A percentile compares a stretch with the other conserved stretches of the same genome.
phyloP scores from a whole-genome alignment of 1,140 invertebrate genomes.

The Harlomillsia oculata region DNA sequence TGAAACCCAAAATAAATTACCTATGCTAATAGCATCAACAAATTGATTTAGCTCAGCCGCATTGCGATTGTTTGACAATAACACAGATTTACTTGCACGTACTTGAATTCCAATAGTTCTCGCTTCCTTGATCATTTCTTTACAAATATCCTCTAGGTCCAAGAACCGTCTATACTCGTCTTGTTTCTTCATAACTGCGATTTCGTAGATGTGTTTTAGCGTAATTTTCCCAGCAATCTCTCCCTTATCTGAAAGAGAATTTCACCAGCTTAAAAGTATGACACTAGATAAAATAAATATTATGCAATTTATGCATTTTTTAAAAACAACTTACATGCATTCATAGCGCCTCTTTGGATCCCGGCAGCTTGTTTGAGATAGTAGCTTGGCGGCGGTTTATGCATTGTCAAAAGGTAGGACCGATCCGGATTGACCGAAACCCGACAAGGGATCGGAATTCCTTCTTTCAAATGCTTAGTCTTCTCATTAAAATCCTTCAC shows the following conservation, averaged over 20 bases:
- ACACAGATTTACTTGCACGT: conserved; percentile 10
- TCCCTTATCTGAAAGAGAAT: conserved; percentile 46
- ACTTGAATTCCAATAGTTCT: conserved; percentile 68
- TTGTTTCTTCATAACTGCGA: conserved; percentile 82
- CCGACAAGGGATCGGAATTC: conserved; percentile 75
- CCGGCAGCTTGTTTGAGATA: conserved; percentile 93
- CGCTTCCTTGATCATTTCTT: conserved; percentile 64
- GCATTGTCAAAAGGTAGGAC: conserved; percentile 69
- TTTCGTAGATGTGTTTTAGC: conserved; percentile 96
- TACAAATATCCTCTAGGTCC: conserved; percentile 65
- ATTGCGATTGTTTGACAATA: background rate
- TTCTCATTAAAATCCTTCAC: conserved; percentile 97
- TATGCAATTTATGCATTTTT: background rate
- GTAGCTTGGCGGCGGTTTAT: conserved; percentile 74
- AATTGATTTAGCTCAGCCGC: background rate
- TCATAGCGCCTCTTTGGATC: conserved; percentile 68
- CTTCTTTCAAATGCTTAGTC: conserved; percentile 85
- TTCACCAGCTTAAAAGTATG: background rate
- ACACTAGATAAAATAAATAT: background rate
- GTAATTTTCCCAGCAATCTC: conserved; percentile 85
- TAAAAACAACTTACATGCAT: background rate
- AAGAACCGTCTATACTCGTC: conserved; percentile 64
- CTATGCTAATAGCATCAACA: conserved; percentile 15
- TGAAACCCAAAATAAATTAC: conserved; percentile 15
- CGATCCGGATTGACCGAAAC: conserved; percentile 77